Evolutionary conservation across 2,888 invertebrate genomes (phyloP).

Genomic region (Gnatocerus cornutus): DNA sequence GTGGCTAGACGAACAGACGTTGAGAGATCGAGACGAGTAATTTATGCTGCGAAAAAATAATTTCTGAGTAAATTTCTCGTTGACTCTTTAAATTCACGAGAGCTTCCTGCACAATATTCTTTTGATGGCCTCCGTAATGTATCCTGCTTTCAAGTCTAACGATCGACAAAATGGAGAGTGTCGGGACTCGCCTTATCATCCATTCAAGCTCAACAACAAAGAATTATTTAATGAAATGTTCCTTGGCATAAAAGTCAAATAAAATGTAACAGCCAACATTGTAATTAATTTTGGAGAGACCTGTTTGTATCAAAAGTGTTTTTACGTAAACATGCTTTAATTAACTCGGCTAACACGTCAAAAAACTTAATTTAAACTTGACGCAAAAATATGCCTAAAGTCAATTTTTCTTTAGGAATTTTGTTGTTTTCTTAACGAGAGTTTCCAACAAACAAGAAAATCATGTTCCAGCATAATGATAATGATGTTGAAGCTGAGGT

Average conservation of each 20-base stretch:
- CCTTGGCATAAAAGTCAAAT: slow-evolving; percentile 27
- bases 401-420: neutral
- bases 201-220: slow-evolving; percentile 22
- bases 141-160: slow-evolving; percentile 21
- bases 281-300: slow-evolving; percentile 36
- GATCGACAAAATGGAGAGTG: slow-evolving; percentile 25
- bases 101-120: slow-evolving; percentile 3
- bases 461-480: too few relatives aligned
- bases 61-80: neutral
- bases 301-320: slow-evolving; percentile 31
- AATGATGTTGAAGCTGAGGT: too few relatives aligned
- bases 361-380: slow-evolving; percentile 29
- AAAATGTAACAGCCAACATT: slow-evolving; percentile 31
- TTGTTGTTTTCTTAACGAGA: neutral
- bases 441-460: too few relatives aligned
- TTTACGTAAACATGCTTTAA: slow-evolving; percentile 33
- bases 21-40: slow-evolving; percentile 1
- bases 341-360: slow-evolving; percentile 34
- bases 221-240: slow-evolving; percentile 32
- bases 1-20: slow-evolving; percentile 21
- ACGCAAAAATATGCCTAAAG: slow-evolving; percentile 5
- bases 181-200: slow-evolving; percentile 19
- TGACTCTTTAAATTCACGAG: slow-evolving; percentile 1
- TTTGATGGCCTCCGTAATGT: slow-evolving; percentile 19
- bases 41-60: neutral